phyloP scores from a whole-genome alignment of 2,113 vertebrate genomes.

The Redunca redunca region DNA sequence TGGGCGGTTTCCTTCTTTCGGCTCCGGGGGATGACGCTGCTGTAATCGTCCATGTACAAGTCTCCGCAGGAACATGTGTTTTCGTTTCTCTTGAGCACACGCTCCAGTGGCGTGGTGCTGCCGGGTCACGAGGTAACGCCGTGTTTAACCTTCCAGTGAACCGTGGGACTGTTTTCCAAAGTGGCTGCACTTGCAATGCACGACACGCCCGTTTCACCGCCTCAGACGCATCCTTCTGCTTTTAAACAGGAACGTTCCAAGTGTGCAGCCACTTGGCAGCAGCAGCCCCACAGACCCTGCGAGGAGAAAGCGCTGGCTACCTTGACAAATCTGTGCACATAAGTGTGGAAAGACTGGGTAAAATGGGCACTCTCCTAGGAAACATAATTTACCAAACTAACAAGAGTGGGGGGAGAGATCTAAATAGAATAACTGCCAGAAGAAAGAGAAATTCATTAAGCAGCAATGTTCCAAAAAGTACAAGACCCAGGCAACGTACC shows the following conservation, averaged over 20 bases:
- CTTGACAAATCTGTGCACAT: background rate
- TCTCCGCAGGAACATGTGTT: background rate
- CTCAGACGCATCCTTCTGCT: background rate
- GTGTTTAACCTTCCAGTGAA: background rate
- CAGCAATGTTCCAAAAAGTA: background rate
- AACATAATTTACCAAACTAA: background rate
- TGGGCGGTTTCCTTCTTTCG: rapidly evolving
- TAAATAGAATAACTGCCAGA: background rate
- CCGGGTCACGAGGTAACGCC: rapidly evolving
- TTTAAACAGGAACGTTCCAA: too few species aligned
- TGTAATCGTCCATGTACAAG: background rate
- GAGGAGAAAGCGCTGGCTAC: rapidly evolving
- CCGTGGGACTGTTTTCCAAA: background rate
- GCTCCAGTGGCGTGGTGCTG: rapidly evolving
- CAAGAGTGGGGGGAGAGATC: background rate
- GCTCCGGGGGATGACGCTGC: rapidly evolving
- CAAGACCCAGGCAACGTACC: background rate
- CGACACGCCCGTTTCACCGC: rapidly evolving
- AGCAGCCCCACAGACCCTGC: background rate
- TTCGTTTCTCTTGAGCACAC: background rate
- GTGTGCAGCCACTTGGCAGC: rapidly evolving
- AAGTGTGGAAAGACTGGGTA: background rate
- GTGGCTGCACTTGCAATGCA: rapidly evolving
- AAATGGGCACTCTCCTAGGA: background rate
- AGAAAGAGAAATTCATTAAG: background rate